Evolutionary conservation across 2,888 invertebrate genomes (phyloP).

Genomic region (Nomada goodeniana): DNA sequence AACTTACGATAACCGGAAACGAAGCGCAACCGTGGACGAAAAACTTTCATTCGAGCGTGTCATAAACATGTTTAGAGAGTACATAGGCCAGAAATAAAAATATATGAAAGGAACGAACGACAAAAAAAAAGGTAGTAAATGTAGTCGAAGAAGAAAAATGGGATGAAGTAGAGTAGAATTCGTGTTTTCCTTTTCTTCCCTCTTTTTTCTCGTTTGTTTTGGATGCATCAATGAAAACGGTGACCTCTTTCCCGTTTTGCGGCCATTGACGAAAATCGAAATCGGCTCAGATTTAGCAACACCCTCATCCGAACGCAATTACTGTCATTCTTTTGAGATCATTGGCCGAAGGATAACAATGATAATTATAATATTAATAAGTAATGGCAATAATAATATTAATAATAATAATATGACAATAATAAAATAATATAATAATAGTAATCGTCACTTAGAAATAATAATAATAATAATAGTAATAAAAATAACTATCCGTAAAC

Average conservation of each 20-base stretch:
- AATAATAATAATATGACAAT: slow-evolving; percentile 68
- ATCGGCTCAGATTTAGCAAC: slow-evolving; percentile 56
- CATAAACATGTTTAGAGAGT: slow-evolving; percentile 73
- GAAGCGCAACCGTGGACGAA: slow-evolving; percentile 37
- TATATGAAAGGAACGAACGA: slow-evolving; percentile 17
- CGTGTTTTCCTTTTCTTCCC: not conserved
- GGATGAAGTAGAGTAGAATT: slow-evolving; percentile 33
- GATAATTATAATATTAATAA: slow-evolving; percentile 74
- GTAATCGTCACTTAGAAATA: slow-evolving; percentile 68
- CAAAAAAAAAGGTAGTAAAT: slow-evolving; percentile 12
- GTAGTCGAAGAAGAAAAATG: slow-evolving; percentile 19
- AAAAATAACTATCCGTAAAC: slow-evolving; percentile 81
- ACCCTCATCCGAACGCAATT: slow-evolving; percentile 65
- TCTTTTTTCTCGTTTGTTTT: not conserved
- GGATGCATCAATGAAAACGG: slow-evolving; percentile 29
- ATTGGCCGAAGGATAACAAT: slow-evolving; percentile 81
- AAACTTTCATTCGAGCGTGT: slow-evolving; percentile 45
- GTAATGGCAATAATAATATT: slow-evolving; percentile 59
- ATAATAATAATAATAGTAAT: slow-evolving; percentile 77
- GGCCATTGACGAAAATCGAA: slow-evolving; percentile 59
- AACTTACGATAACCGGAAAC: slow-evolving; percentile 41
- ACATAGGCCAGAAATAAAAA: slow-evolving; percentile 70
- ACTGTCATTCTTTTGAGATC: slow-evolving; percentile 78
- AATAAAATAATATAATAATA: slow-evolving; percentile 61
- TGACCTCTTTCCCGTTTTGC: slow-evolving; percentile 31